Percentiles rank a stretch among this genome's conserved stretches.
Evolutionary conservation across 1,140 invertebrate species (phyloP).

Genomic region (Drosophila varians): DNA sequence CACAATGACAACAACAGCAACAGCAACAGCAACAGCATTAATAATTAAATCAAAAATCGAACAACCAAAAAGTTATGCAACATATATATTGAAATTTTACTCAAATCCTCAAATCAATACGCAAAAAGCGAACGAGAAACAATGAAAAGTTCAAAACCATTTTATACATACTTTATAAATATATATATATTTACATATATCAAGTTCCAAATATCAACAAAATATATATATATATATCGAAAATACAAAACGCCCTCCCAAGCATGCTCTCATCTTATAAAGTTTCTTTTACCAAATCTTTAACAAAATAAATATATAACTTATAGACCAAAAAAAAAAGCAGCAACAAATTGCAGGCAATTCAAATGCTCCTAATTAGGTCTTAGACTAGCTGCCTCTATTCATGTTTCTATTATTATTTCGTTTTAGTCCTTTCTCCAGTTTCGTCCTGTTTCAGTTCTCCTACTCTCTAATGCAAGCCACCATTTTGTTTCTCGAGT

Average conservation of each 20-base stretch:
- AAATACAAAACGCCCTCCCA: conserved; percentile 76
- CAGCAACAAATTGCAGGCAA: conserved; percentile 43
- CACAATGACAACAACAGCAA: conserved; percentile 3
- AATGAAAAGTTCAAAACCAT: conserved; percentile 37
- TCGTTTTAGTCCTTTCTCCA: conserved; percentile 29
- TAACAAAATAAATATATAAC: conserved; percentile 43
- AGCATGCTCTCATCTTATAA: conserved; percentile 82
- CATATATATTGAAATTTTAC: conserved; percentile 30
- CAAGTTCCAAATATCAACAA: conserved; percentile 30
- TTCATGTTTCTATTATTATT: conserved; percentile 20
- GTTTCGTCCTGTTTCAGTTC: conserved; percentile 37
- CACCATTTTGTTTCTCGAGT: conserved; percentile 15
- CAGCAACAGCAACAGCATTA: conserved; percentile 47
- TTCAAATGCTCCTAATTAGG: conserved; percentile 48
- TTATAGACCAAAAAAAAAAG: conserved; percentile 23
- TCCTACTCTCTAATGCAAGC: conserved; percentile 23
- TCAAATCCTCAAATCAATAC: conserved; percentile 13
- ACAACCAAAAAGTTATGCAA: conserved; percentile 37
- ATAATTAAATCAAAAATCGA: conserved; percentile 47
- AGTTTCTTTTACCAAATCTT: conserved; percentile 63
- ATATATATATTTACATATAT: conserved; percentile 41
- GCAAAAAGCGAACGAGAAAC: conserved; percentile 19
- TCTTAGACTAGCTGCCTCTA: conserved; percentile 57
- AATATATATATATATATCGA: conserved; percentile 42
- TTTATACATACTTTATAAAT: conserved; percentile 30